Evolutionary conservation across 2,888 invertebrate species (phyloP).

Genomic region (Drosophila cracens): DNA sequence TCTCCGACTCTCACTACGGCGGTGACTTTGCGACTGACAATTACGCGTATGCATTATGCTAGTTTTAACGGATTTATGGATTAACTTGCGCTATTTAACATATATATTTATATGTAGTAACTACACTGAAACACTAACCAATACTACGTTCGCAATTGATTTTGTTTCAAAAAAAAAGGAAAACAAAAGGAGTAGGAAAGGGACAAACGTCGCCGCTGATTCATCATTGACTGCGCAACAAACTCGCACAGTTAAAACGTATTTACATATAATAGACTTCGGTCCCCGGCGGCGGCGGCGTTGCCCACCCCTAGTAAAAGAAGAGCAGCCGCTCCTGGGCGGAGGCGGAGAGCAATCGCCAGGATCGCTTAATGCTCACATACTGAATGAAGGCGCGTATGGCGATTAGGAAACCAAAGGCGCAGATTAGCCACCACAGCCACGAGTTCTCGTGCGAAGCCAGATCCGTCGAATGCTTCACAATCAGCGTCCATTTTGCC

Average conservation of each 20-base stretch:
- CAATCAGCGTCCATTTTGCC: slow-evolving; percentile 97
- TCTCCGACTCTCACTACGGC: slow-evolving; percentile 25
- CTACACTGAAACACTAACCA: slow-evolving; percentile 72
- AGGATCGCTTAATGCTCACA: slow-evolving; percentile 94
- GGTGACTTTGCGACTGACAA: slow-evolving; percentile 41
- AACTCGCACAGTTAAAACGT: slow-evolving; percentile 53
- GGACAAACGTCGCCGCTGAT: slow-evolving; percentile 26
- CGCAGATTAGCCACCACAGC: slow-evolving; percentile 97
- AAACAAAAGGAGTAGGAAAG: neutral
- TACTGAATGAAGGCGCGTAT: slow-evolving; percentile 94
- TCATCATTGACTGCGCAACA: slow-evolving; percentile 26
- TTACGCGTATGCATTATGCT: slow-evolving; percentile 46
- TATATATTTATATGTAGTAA: slow-evolving; percentile 47
- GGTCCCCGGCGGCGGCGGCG: slow-evolving; percentile 26
- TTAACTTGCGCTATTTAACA: slow-evolving; percentile 77
- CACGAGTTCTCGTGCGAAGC: slow-evolving; percentile 95
- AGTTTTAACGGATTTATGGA: slow-evolving; percentile 50
- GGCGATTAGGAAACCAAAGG: slow-evolving; percentile 94
- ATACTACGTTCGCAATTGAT: slow-evolving; percentile 49
- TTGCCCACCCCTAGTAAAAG: slow-evolving; percentile 88
- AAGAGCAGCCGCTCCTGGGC: slow-evolving; percentile 94
- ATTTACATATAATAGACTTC: slow-evolving; percentile 53
- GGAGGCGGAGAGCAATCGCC: slow-evolving; percentile 93
- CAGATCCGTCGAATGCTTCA: slow-evolving; percentile 95
- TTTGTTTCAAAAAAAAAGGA: slow-evolving; percentile 29